A percentile compares a stretch with the other conserved stretches of the same genome.
These are phyloP conservation scores for Aphrocallistes beatrix DNA, from an alignment of 37 sponge, comb jelly and placozoan species.

Conservation along the genomic window DNA sequence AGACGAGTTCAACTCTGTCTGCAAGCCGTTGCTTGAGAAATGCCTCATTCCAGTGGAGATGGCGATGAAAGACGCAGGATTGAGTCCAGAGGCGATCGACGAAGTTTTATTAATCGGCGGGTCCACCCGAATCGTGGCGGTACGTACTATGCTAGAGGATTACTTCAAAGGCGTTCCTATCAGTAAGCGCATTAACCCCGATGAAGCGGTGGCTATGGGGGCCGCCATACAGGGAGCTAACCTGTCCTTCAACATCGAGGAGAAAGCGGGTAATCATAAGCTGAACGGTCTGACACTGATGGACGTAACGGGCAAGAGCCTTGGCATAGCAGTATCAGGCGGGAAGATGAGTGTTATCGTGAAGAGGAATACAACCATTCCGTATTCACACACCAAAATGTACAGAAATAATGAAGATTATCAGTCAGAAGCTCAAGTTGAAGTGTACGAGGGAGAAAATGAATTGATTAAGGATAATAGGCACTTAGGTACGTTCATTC, in stretches of 20 bases:
- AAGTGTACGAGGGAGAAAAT: conserved; percentile 86
- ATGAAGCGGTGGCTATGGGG: conserved; percentile 91
- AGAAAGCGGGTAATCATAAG: conserved; percentile 29
- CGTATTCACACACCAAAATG: conserved; percentile 59
- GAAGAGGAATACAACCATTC: conserved; percentile 76
- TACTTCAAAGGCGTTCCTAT: conserved; percentile 43
- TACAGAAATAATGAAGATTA: conserved; percentile 80
- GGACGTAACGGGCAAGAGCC: conserved; percentile 78
- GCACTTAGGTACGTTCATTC: conserved; percentile 58
- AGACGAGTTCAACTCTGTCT: conserved; percentile 62
- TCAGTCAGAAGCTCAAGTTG: conserved; percentile 59
- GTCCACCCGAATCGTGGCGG: conserved; percentile 57
- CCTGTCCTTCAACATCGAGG: conserved; percentile 40
- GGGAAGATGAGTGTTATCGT: conserved; percentile 73
- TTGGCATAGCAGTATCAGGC: conserved; percentile 73
- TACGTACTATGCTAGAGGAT: conserved; percentile 54
- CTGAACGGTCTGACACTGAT: conserved; percentile 66
- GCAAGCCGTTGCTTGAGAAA: conserved; percentile 40
- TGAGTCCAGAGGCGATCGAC: conserved; percentile 39
- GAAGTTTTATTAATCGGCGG: conserved; percentile 83
- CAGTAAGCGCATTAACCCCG: conserved; percentile 84
- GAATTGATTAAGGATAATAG: conserved; percentile 53
- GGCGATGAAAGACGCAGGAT: conserved; percentile 60
- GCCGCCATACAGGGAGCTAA: conserved; percentile 89
- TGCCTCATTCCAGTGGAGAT: conserved; percentile 47